Percentiles rank a stretch among this genome's conserved stretches.
Conservation (phyloP, 2,888 invertebrate genomes). For the Rambutsinella grinnellia region DNA sequence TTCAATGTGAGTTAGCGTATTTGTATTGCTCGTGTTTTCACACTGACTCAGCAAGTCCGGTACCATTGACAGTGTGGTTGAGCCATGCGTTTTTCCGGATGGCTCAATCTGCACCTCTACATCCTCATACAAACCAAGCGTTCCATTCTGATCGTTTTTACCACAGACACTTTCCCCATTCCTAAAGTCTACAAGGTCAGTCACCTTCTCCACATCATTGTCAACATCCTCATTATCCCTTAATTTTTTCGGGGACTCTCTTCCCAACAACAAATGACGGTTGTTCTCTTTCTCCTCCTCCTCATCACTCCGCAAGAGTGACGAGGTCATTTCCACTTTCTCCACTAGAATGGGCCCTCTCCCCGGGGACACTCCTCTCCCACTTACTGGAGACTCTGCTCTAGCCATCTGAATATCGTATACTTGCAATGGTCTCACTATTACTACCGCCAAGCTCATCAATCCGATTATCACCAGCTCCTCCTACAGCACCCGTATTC, state of each 20-base stretch:
- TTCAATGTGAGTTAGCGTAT: conserved; percentile 63
- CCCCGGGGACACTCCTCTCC: conserved; percentile 26
- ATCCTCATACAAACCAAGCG: conserved; percentile 59
- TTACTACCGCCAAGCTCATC: conserved; percentile 39
- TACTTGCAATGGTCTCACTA: conserved; percentile 58
- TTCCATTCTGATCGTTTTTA: conserved; percentile 36
- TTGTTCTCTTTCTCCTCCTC: conserved; percentile 36
- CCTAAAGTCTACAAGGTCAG: conserved; percentile 55
- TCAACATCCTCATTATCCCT: conserved; percentile 40
- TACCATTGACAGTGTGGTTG: conserved; percentile 63
- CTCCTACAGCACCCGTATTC: conserved; percentile 37
- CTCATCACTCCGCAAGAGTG: conserved; percentile 55
- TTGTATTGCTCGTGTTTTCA: conserved; percentile 54
- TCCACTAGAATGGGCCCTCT: conserved; percentile 56
- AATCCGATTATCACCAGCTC: conserved; percentile 19
- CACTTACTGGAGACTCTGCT: conserved; percentile 41
- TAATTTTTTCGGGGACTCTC: conserved; percentile 28
- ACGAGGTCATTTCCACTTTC: conserved; percentile 61
- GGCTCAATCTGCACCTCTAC: conserved; percentile 59
- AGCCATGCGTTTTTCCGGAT: conserved; percentile 33
- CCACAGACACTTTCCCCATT: conserved; percentile 24
- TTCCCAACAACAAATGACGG: conserved; percentile 18
- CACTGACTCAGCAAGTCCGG: conserved; percentile 66
- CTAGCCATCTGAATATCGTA: conserved; percentile 51
- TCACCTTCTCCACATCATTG: conserved; percentile 47